These are phyloP conservation scores for Poeciliopsis turneri DNA, from an alignment of 2,797 vertebrate genomes.

Conservation along the genomic window DNA sequence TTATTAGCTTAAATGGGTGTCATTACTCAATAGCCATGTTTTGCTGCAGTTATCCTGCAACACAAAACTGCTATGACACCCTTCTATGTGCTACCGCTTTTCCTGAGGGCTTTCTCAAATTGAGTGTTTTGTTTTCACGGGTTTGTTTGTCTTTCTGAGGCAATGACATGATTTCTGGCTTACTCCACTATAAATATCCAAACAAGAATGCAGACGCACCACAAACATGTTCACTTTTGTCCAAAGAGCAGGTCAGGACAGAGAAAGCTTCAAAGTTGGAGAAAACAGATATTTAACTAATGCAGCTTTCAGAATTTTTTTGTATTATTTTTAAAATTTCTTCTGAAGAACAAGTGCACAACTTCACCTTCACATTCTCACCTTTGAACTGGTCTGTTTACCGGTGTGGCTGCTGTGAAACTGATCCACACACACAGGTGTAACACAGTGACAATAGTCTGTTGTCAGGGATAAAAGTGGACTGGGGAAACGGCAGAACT, in stretches of 20 bases:
- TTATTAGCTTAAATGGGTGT: neutral
- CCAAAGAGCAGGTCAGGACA: slow-evolving; percentile 4
- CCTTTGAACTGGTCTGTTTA: slow-evolving; percentile 1
- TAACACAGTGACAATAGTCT: slow-evolving; percentile 37
- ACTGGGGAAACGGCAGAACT: slow-evolving; percentile 49
- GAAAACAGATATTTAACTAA: neutral
- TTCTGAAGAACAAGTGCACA: no score
- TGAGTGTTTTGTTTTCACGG: slow-evolving; percentile 42
- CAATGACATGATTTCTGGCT: slow-evolving; percentile 53
- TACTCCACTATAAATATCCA: slow-evolving; percentile 43
- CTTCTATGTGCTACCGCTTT: slow-evolving; percentile 18
- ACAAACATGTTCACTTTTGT: slow-evolving; percentile 15
- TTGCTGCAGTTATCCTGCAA: neutral
- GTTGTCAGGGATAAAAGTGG: slow-evolving; percentile 45
- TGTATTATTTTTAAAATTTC: no score
- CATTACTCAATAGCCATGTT: neutral
- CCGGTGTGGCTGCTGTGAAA: slow-evolving; percentile 20
- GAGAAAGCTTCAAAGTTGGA: neutral
- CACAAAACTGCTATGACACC: slow-evolving; percentile 3
- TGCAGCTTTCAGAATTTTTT: neutral
- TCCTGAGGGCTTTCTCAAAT: slow-evolving; percentile 23
- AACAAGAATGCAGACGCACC: slow-evolving; percentile 36
- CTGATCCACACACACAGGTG: slow-evolving; percentile 28
- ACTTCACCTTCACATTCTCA: neutral
- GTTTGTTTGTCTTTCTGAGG: slow-evolving; percentile 44